phyloP scores from a whole-genome alignment of 2,797 vertebrate genomes.

The Chaunax sp. region DNA sequence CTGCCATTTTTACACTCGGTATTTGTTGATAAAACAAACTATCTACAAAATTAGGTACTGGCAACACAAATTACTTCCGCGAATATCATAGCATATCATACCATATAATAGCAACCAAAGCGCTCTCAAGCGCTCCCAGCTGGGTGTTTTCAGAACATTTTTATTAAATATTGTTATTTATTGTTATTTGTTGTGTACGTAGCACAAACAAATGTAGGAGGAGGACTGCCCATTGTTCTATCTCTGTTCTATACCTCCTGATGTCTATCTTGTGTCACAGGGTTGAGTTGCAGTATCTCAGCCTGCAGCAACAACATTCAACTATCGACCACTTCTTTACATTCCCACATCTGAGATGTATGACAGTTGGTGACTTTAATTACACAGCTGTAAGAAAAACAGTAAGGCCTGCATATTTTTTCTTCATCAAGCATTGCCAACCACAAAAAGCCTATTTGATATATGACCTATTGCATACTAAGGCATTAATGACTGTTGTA shows the following conservation, averaged over 20 bases:
- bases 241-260: background rate
- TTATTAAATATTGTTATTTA: too few relatives aligned
- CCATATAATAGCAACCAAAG: too few relatives aligned
- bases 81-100: too few relatives aligned
- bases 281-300: conserved; percentile 19
- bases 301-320: background rate
- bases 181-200: too few relatives aligned
- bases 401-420: conserved; percentile 19
- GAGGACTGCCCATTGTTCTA: background rate
- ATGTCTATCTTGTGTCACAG: too few relatives aligned
- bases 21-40: too few relatives aligned
- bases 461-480: conserved; percentile 39
- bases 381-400: conserved; percentile 37
- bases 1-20: too few relatives aligned
- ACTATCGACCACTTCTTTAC: conserved; percentile 8
- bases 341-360: conserved; percentile 15
- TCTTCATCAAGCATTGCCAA: conserved; percentile 14
- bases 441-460: conserved; percentile 40
- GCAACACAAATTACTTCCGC: too few relatives aligned
- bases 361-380: conserved; percentile 34
- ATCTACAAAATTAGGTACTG: too few relatives aligned
- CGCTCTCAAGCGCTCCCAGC: too few relatives aligned
- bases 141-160: too few relatives aligned
- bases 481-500: conserved; percentile 54
- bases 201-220: too few relatives aligned